A percentile compares a stretch with the other conserved stretches of the same genome.
Evolutionary conservation across 2,797 vertebrate genomes (phyloP).

Genomic region (Sternotherus odoratus): DNA sequence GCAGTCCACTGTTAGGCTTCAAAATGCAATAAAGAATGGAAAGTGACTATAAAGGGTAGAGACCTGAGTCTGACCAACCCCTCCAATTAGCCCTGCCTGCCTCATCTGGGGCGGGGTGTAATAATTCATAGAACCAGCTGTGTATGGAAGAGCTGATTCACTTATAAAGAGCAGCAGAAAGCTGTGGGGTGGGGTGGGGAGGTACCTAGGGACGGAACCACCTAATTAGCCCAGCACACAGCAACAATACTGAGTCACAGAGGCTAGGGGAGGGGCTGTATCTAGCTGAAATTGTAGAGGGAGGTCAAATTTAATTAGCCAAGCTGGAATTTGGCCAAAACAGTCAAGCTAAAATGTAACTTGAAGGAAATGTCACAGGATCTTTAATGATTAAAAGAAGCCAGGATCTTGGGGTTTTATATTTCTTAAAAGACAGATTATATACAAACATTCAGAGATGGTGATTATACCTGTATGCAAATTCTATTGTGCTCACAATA

Average conservation of each 20-base stretch:
- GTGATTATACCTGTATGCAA: not conserved
- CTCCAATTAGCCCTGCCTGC: not conserved
- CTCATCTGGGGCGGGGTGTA: no score
- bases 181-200: no score
- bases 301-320: not conserved
- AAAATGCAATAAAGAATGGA: not conserved
- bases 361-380: not conserved
- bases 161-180: not conserved
- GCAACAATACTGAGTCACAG: rapidly evolving
- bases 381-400: not conserved
- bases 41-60: not conserved
- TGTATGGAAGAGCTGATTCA: not conserved
- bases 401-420: not conserved
- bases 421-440: not conserved
- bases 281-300: not conserved
- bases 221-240: rapidly evolving
- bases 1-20: not conserved
- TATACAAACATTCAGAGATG: rapidly evolving
- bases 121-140: no score
- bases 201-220: no score
- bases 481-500: not conserved
- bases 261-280: rapidly evolving
- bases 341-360: not conserved
- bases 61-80: not conserved
- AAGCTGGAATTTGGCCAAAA: not conserved